Base-by-base conservation (phyloP, 1,140 invertebrate species). In the Drosophila pandora region DNA sequence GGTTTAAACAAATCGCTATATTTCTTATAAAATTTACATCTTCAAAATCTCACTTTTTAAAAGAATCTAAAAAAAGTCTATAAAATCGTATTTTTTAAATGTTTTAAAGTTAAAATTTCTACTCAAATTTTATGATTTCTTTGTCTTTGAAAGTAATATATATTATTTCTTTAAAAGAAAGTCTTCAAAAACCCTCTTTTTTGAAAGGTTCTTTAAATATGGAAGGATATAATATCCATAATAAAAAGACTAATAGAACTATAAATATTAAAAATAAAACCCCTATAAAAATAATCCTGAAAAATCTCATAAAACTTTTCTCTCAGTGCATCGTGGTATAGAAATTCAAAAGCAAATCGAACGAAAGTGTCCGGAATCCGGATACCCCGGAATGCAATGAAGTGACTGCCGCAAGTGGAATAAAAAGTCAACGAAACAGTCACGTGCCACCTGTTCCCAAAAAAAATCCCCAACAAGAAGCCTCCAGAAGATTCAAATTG, bases 321-420 rank as follows among this genome's bases (percentile, higher is more conserved):
- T 63, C 63, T 13, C 63, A 52, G 63, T 67, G 63, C 52, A n/a
- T 21, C 2, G 12, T 30, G 12, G 4, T 23, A 47, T 57, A 28
- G 45, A 59, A 41, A 21, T 30, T 9, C 17, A 13, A 45, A 41
- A 50, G 43, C 17, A 65, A 50, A 63, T 17, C 34, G 17, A 50
- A 43, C 43, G 13, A 65, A 63, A 65, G 63, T 65, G 55, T n/a
- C 8, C n/a, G 21, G 43, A 45, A 43, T n/a, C 8, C n/a, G 21
- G 43, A 45, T 59, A 59, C 48, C 9, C 34, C 9, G 3, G 13
- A 23, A 37, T 47, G 55, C 43, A 61, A 61, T 65, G 32, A 57
- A 61, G 32, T 60, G 55, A 49, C 17, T 13, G 6, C 21, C 10
- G 13, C 7, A 56, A 8, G 23, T 32, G 25, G 2, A 1, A 63